Base-by-base conservation (phyloP, 2,888 invertebrate genomes). In the Drosophila merina region DNA sequence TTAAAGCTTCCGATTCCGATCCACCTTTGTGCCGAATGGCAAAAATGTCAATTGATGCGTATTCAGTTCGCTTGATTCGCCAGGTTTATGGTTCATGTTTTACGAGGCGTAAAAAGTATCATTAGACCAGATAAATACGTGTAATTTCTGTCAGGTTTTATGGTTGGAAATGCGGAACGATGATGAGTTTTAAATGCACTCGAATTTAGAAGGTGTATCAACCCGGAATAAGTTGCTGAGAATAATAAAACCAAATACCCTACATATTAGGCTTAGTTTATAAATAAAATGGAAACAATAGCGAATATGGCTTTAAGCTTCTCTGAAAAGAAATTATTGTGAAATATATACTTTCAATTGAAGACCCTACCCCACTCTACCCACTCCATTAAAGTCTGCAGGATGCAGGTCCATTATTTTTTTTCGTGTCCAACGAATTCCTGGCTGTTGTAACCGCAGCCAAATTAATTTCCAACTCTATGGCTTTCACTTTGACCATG, bases 81-180 rank as follows among this genome's bases (percentile, higher is more conserved):
- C 28, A 49, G 51, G 56, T 78, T 70, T 75, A 75, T 74, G 55
- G 48, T 57, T 51, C 31, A 33, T 73, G 74, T 71, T 83, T 76
- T 76, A 80, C 76, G 86, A 56, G 66, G 76, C 81, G 78, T 75
- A 72, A 72, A 74, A 77, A 84, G 56, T 64, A 56, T 66, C 86
- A 84, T 82, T 83, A 80, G 69, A 59, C 38, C 71, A 66, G 54
- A 77, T 78, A 75, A 64, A 74, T 68, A 69, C 66, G n/a, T 57
- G 55, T 50, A 63, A 72, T 44, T 68, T 67, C 42, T 14, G 36
- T 9, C 14, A 8, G 25, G 14, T 60, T 59, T 70, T 44, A 60
- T 69, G 38, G 50, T 8, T 59, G 59, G 30, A 10, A 51, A 68
- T 47, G 26, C n/a, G 9, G 40, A 26, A 12, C 31, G 54, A 33